phyloP scores from a whole-genome alignment of 2,113 vertebrate genomes.

The Rhegmatorhina hoffmannsi region DNA sequence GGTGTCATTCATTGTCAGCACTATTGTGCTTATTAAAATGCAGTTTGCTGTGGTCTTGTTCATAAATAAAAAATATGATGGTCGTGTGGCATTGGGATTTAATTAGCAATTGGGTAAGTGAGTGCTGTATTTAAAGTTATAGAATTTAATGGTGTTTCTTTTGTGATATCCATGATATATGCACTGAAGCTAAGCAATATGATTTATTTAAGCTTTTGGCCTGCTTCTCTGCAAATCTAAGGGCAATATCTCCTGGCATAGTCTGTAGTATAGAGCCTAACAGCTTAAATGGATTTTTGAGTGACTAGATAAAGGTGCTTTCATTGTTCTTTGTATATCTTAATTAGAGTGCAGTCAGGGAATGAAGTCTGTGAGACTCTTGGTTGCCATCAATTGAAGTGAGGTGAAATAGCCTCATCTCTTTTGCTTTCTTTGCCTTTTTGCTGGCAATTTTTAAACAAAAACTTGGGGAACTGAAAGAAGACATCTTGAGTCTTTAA shows the following conservation, averaged over 20 bases:
- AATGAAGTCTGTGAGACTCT: background rate
- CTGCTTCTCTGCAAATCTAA: conserved; percentile 18
- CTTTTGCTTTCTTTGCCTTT: background rate
- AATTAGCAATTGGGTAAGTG: conserved; percentile 54
- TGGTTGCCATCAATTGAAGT: background rate
- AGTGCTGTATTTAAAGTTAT: background rate
- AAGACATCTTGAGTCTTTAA: background rate
- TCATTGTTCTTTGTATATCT: conserved; percentile 12
- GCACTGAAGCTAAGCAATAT: background rate
- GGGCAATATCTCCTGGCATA: background rate
- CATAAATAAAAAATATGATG: conserved; percentile 46
- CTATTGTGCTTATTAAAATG: conserved; percentile 51
- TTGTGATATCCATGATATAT: background rate
- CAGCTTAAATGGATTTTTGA: conserved; percentile 46
- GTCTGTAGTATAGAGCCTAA: background rate
- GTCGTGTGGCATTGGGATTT: conserved; percentile 1
- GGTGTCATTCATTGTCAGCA: conserved; percentile 35
- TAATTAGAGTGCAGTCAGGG: conserved; percentile 10
- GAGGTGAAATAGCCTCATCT: background rate
- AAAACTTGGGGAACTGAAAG: background rate
- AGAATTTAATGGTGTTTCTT: conserved; percentile 36
- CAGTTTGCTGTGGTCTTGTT: conserved; percentile 48
- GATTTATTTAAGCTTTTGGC: conserved; percentile 46
- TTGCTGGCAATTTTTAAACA: background rate
- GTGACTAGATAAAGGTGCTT: background rate